Conservation (phyloP, 1,140 invertebrate species). For the Ephestia elutella region DNA sequence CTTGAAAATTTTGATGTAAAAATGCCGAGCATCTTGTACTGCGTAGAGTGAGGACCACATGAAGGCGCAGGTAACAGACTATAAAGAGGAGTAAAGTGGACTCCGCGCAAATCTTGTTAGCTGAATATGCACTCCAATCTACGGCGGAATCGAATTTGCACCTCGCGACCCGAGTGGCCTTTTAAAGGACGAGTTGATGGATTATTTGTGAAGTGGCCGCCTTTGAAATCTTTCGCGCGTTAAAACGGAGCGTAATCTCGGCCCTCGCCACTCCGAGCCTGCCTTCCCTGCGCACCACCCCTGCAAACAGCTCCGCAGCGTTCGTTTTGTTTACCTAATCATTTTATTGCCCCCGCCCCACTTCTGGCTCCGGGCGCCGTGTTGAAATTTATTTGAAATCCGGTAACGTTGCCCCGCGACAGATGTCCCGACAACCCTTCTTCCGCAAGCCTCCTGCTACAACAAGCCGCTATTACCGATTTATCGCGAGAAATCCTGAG, state of each 20-base stretch:
- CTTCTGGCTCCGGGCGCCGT: conserved; percentile 15
- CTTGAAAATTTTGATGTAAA: background rate
- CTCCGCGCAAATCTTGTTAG: conserved; percentile 49
- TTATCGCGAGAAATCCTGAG: conserved; percentile 51
- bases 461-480: conserved; percentile 55
- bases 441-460: conserved; percentile 40
- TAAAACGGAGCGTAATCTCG: conserved; percentile 70
- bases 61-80: background rate
- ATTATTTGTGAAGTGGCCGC: conserved; percentile 69
- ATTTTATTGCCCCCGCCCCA: conserved; percentile 47
- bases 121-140: conserved; percentile 68
- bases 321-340: conserved; percentile 66
- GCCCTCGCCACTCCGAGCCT: conserved; percentile 25
- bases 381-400: conserved; percentile 41
- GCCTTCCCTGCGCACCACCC: conserved; percentile 10
- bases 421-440: conserved; percentile 34
- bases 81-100: background rate
- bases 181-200: conserved; percentile 56
- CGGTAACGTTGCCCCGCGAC: conserved; percentile 35
- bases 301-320: conserved; percentile 35
- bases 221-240: conserved; percentile 71
- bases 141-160: conserved; percentile 61
- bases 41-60: background rate
- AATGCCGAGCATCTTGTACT: background rate
- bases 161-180: conserved; percentile 36